These are phyloP conservation scores for Furcifer pardalis DNA, from an alignment of 2,797 vertebrate genomes.

Conservation along the genomic window DNA sequence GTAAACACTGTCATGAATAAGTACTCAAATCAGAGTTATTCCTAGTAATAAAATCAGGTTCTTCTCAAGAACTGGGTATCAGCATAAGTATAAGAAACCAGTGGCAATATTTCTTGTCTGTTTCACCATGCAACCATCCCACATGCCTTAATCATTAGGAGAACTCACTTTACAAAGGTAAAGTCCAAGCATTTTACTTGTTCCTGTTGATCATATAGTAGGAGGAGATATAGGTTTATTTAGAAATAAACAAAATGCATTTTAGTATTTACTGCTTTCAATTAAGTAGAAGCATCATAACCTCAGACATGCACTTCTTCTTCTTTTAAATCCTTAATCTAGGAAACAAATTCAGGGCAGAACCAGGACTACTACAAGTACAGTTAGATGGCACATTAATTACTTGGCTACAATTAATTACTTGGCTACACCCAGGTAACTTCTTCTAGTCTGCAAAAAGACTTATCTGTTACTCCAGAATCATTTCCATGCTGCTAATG, in stretches of 20 bases:
- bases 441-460: neutral
- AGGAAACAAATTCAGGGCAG: neutral
- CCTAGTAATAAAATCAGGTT: conserved; percentile 30
- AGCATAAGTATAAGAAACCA: neutral
- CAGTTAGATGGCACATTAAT: neutral
- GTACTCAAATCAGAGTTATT: conserved; percentile 18
- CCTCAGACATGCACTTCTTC: neutral
- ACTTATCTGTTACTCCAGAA: neutral
- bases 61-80: conserved; percentile 13
- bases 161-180: neutral
- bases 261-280: neutral
- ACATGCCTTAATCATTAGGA: neutral
- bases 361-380: neutral
- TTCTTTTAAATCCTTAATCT: neutral
- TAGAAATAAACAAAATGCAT: neutral
- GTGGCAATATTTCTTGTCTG: neutral
- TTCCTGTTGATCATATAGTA: neutral
- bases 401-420: neutral
- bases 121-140: neutral
- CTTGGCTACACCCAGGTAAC: neutral
- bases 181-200: neutral
- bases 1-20: conserved; percentile 38
- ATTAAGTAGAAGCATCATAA: neutral
- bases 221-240: neutral
- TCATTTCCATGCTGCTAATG: neutral